A percentile compares a stretch with the other conserved stretches of the same genome.
Conservation (phyloP, 2,888 invertebrate species). For the Spialia ferax region DNA sequence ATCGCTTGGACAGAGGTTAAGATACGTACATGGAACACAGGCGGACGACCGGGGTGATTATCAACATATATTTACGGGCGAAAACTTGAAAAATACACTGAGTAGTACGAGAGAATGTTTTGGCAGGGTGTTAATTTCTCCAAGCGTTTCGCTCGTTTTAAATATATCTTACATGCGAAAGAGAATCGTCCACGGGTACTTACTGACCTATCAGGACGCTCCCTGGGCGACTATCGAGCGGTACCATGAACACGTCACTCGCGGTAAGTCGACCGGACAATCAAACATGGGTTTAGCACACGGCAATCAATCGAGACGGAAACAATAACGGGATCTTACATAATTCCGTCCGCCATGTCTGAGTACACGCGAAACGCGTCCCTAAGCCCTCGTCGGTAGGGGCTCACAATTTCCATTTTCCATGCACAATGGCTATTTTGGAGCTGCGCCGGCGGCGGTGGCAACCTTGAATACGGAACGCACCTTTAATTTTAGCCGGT, state of each 20-base stretch:
- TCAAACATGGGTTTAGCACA: conserved; percentile 43
- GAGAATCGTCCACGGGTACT: conserved; percentile 58
- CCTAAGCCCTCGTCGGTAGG: conserved; percentile 65
- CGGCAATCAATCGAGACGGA: conserved; percentile 64
- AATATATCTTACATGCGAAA: conserved; percentile 65
- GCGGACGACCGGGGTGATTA: conserved; percentile 11
- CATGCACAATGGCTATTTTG: conserved; percentile 78
- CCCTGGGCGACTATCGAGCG: conserved; percentile 46
- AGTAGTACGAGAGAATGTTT: conserved; percentile 37
- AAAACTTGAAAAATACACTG: conserved; percentile 31
- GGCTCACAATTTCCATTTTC: conserved; percentile 70
- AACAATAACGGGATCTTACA: conserved; percentile 81
- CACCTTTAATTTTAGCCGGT: conserved; percentile 86
- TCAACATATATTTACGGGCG: conserved; percentile 27
- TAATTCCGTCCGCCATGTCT: conserved; percentile 79
- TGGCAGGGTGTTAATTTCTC: conserved; percentile 40
- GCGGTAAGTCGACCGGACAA: conserved; percentile 49
- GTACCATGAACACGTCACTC: conserved; percentile 49
- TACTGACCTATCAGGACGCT: conserved; percentile 67
- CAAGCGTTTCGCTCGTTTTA: conserved; percentile 65
- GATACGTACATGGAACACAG: conserved; percentile 20
- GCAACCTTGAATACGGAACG: conserved; percentile 84
- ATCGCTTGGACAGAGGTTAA: conserved; percentile 18
- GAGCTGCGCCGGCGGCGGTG: conserved; percentile 79
- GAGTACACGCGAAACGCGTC: conserved; percentile 69